These are phyloP conservation scores for Gallinago paraguaiae DNA, from an alignment of 2,113 vertebrate species.

Conservation along the genomic window DNA sequence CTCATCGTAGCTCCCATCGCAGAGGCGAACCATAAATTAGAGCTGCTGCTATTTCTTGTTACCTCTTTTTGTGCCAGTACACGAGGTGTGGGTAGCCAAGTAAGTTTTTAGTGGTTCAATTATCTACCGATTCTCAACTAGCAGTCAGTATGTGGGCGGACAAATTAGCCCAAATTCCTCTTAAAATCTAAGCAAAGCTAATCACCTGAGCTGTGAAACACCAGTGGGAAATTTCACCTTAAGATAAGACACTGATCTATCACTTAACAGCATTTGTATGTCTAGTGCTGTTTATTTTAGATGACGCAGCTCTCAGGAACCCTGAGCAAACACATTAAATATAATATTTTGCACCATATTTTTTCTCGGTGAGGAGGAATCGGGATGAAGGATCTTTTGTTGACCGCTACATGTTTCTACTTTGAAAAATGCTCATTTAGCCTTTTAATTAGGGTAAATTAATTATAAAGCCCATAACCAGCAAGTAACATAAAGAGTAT, in stretches of 20 bases:
- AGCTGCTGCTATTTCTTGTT: not conserved
- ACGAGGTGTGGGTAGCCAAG: not conserved
- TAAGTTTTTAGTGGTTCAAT: not conserved
- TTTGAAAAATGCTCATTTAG: not conserved
- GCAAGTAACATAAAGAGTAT: not conserved
- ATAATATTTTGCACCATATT: not conserved
- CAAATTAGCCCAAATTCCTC: not conserved
- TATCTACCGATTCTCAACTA: not conserved
- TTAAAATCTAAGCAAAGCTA: not conserved
- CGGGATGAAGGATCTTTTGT: not conserved
- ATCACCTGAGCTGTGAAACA: not conserved
- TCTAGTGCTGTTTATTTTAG: not conserved
- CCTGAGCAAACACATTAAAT: not conserved
- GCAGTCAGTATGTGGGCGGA: accelerated
- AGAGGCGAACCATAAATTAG: not conserved
- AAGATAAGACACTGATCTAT: not conserved
- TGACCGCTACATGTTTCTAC: not conserved
- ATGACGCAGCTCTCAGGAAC: not conserved
- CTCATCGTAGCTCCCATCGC: accelerated
- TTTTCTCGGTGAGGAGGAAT: accelerated
- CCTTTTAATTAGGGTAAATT: not conserved
- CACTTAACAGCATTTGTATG: not conserved
- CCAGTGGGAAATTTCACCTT: not conserved
- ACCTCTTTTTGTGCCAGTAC: not conserved
- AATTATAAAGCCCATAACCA: not conserved